These are phyloP conservation scores for Danio jaintianensis DNA, from an alignment of 2,797 vertebrate species.

Conservation along the genomic window DNA sequence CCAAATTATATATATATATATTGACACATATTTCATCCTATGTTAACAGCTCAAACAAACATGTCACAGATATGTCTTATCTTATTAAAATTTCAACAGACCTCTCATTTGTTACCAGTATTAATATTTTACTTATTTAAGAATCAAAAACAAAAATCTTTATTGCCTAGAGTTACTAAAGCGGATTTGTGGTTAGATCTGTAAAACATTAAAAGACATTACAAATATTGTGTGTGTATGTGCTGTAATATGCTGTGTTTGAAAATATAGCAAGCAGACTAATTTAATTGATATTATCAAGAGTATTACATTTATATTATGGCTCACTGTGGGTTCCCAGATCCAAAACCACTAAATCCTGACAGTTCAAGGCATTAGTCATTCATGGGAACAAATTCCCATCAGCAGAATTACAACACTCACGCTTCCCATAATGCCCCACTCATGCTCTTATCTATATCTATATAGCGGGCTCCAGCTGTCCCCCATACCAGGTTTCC, in stretches of 20 bases:
- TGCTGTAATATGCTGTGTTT: too few species aligned
- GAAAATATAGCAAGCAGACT: neutral
- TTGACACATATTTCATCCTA: neutral
- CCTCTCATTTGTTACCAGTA: neutral
- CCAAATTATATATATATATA: neutral
- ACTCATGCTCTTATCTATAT: constrained; percentile 33
- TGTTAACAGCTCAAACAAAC: neutral
- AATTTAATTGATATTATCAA: neutral
- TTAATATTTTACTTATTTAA: too few species aligned
- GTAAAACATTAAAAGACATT: too few species aligned
- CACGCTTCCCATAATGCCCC: neutral
- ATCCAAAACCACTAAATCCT: constrained; percentile 15
- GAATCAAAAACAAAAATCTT: too few species aligned
- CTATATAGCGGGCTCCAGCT: constrained; percentile 35
- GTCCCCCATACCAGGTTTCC: constrained; percentile 34
- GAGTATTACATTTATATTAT: neutral
- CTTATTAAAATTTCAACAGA: neutral
- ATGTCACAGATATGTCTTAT: neutral
- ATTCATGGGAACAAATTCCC: constrained; percentile 24
- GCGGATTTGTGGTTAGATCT: too few species aligned
- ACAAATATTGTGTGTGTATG: neutral
- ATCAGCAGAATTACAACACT: constrained; percentile 8
- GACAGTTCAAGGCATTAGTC: constrained; percentile 18
- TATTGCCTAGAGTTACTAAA: too few species aligned
- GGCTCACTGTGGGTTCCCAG: neutral